Conservation (phyloP, 2,888 invertebrate species). For the Drosophila meridionalis region DNA sequence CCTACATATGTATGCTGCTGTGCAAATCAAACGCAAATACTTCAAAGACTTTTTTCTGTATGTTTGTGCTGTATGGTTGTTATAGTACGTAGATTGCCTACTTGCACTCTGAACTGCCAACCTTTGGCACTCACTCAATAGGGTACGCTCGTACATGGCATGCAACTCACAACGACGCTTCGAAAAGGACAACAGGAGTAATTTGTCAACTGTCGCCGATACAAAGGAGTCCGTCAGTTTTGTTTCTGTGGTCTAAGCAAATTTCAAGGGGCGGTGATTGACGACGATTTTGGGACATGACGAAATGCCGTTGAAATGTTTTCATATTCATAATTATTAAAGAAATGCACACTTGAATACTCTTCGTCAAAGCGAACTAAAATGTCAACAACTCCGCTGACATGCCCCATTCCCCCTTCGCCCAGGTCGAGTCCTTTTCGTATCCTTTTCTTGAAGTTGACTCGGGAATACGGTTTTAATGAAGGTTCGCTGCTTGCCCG, state of each 20-base stretch:
- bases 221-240: constrained; percentile 53
- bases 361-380: constrained; percentile 48
- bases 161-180: constrained; percentile 28
- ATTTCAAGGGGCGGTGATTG: constrained; percentile 56
- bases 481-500: constrained; percentile 42
- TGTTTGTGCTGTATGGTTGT: background rate
- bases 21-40: background rate
- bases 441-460: constrained; percentile 20
- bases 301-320: constrained; percentile 53
- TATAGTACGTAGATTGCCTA: constrained; percentile 4
- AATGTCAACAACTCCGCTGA: constrained; percentile 73
- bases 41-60: background rate
- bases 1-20: background rate
- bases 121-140: constrained; percentile 13
- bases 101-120: constrained; percentile 25
- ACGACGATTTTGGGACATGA: constrained; percentile 60
- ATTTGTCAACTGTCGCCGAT: constrained; percentile 74
- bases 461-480: constrained; percentile 12
- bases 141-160: background rate
- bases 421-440: constrained; percentile 14
- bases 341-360: constrained; percentile 74
- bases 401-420: constrained; percentile 29
- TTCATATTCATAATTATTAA: constrained; percentile 77
- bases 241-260: constrained; percentile 47
- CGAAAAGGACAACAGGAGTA: constrained; percentile 67